These are phyloP conservation scores for Xerus inauris DNA, from an alignment of 2,113 vertebrate species.

Conservation along the genomic window DNA sequence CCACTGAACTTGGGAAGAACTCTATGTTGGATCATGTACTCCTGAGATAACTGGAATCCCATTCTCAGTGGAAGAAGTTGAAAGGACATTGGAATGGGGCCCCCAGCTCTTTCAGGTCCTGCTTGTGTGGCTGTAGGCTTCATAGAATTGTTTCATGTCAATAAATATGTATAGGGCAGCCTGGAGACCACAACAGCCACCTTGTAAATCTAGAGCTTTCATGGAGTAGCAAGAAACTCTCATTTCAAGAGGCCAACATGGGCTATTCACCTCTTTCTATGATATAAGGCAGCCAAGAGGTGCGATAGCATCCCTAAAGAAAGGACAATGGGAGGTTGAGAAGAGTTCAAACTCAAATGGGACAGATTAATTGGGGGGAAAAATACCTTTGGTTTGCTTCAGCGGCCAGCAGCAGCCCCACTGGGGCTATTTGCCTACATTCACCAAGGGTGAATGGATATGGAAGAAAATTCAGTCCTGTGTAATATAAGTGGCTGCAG, in stretches of 20 bases:
- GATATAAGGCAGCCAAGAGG: neutral
- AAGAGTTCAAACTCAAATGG: slow-evolving; percentile 57
- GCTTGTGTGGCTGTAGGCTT: neutral
- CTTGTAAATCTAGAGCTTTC: neutral
- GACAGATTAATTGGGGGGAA: slow-evolving; percentile 16
- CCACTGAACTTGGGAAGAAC: neutral
- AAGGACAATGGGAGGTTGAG: slow-evolving; percentile 27
- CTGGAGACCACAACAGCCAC: neutral
- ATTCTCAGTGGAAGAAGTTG: neutral
- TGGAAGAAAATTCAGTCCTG: neutral
- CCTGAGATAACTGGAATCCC: neutral
- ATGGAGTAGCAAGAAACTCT: neutral
- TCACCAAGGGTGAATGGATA: neutral
- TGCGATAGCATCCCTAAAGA: neutral
- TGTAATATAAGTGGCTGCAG: neutral
- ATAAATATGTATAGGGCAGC: neutral
- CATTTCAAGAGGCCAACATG: slow-evolving; percentile 61
- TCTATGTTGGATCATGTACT: neutral
- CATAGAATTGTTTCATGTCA: neutral
- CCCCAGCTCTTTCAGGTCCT: neutral
- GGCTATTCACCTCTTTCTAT: slow-evolving; percentile 7
- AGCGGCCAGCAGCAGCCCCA: slow-evolving; percentile 22
- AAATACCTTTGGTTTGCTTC: slow-evolving; percentile 53
- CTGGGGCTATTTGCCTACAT: neutral
- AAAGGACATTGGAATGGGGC: neutral